These are phyloP conservation scores for Leptobrachium leishanense DNA, from an alignment of 2,113 vertebrate species.

Conservation along the genomic window DNA sequence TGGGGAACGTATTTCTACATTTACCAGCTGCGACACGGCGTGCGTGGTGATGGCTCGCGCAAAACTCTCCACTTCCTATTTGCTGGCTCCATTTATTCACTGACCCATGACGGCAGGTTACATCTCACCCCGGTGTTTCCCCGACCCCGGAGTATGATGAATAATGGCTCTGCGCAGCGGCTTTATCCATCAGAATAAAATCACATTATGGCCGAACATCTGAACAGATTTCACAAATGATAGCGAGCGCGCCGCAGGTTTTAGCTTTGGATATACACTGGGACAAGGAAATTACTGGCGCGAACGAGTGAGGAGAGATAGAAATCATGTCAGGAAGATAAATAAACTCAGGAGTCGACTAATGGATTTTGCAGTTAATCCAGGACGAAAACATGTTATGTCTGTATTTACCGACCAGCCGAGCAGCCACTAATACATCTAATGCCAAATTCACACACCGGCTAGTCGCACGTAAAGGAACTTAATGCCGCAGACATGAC, in stretches of 20 bases:
- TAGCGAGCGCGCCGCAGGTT: constrained; percentile 13
- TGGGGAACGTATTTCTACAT: constrained; percentile 3
- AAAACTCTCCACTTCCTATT: constrained; percentile 32
- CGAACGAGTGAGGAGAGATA: constrained; percentile 19
- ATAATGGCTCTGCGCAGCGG: constrained; percentile 26
- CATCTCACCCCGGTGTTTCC: constrained; percentile 35
- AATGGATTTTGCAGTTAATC: constrained; percentile 48
- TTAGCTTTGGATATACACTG: constrained; percentile 11
- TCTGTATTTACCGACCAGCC: constrained; percentile 6
- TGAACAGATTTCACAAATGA: constrained; percentile 31
- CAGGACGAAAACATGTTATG: constrained; percentile 29
- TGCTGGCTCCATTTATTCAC: constrained; percentile 23
- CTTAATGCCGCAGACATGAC: constrained; percentile 16
- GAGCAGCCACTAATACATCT: no score
- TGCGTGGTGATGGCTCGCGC: constrained; percentile 4
- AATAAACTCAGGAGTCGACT: constrained; percentile 35
- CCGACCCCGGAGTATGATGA: constrained; percentile 34
- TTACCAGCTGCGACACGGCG: constrained; percentile 24
- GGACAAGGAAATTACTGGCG: constrained; percentile 43
- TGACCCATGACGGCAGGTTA: constrained; percentile 37
- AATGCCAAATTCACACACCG: no score
- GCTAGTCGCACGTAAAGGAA: neutral
- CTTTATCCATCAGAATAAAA: constrained; percentile 49
- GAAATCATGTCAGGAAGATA: constrained; percentile 41
- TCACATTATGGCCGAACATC: constrained; percentile 39